Evolutionary conservation across 2,888 invertebrate species (phyloP), one percentile per base, ranked within the genome.

Genomic region (Dryococelus australis): DNA sequence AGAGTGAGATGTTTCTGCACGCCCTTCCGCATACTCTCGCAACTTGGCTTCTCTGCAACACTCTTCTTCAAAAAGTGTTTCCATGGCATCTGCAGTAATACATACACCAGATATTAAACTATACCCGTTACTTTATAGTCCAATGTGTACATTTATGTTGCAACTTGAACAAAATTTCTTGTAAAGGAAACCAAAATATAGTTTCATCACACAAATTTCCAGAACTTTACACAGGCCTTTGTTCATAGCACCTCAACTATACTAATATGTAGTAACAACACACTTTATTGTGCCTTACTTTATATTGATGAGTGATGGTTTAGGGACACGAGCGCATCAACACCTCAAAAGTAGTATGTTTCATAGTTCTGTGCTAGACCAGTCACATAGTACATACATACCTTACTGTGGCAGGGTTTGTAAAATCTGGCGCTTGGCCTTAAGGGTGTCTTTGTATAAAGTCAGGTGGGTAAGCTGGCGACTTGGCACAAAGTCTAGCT

Each of bases 1-100:
- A 90, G 94, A 95, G 90, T 95, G 93, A 88, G 95, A 94, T 47
- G 93, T 92, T 90, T 93, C 93, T 88, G 93, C 92, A 89, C 94
- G 92, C 88, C 92, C 92, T 91, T 95, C 94, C 90, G 95, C 94
- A 91, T 96, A 95, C 90, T 94, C 93, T 90, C 94, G 94, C 89
- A 96, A 93, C 89, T 94, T 94, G 90, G 93, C 92, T 90, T 93
- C 94, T 89, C 94, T 94, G 65, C 93, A 92, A 88, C 94, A 94
- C 91, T 96, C 96, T 91, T 96, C 95, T 89, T 95, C 94, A 84
- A 97, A 92, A 79, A 96, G 92, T 90, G 94, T 93, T 91, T 96
- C 94, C 96, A 97, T 97, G 85, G 95, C 95, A 90, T 93, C 94
- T 93, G 87, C 43, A 90, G 89, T 84, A 87, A 86, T 86, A 88